Evolutionary conservation across 2,888 invertebrate genomes (phyloP), one percentile per base, ranked within the genome.

Genomic region (Sturmia bella): DNA sequence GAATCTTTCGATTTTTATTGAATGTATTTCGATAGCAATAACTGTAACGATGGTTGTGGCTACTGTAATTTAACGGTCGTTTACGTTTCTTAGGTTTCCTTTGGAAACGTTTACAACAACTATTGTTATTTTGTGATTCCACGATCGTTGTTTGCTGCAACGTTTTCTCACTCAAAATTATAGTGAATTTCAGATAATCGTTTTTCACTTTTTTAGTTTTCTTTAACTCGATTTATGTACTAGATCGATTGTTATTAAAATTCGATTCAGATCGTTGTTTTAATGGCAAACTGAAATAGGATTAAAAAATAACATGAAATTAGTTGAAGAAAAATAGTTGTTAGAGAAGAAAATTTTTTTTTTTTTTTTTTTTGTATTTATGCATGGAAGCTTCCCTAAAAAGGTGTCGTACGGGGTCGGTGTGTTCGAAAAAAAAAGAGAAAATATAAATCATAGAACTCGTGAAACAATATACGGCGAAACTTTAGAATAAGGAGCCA

Each of bases 1-100:
- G 69, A 75, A 79, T 75, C 39, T 69, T 64, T 61, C 48, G 77
- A 69, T 63, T 75, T 50, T 37, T 45, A 37, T 57, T 68, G 27
- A 37, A 68, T 21, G 21, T 52, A 19, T 45, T 66, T 19, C 45
- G 64, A 72, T 37, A 68, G 27, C 43, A 61, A 63, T 54, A 63
- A 69, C 63, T 41, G 9, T 68, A 76, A 63, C 27, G 54, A 19
- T 82, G 57, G 50, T 27, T 59, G 19, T 50, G 41, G 57, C 59
- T 69, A 17, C 52, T 61, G 39, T 24, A 48, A 3, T 63, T 69
- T 59, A 76, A 69, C 54, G 43, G 73, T 50, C 84, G 84, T 83
- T 84, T 85, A 72, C 85, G 85, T 78, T 86, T 86, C 79, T 84
- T 84, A 21, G 80, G 81, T 74, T 85, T 86, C 74, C 85, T 83